These are phyloP conservation scores for Syngnathus typhle DNA, from an alignment of 2,113 vertebrate species.

Conservation along the genomic window DNA sequence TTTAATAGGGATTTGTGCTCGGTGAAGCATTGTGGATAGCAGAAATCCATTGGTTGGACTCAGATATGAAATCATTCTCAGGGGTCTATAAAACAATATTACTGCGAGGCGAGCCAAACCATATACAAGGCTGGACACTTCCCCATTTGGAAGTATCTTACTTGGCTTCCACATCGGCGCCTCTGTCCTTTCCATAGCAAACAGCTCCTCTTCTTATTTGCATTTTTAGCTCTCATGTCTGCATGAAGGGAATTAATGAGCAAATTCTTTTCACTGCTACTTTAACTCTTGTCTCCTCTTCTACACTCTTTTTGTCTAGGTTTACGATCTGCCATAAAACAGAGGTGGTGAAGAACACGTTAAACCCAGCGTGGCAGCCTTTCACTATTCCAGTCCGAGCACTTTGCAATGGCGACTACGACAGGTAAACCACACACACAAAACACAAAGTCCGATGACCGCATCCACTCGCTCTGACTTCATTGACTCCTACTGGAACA, in stretches of 20 bases:
- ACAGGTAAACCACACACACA: slow-evolving; percentile 51
- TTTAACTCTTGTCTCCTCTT: slow-evolving; percentile 6
- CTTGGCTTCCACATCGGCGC: slow-evolving; percentile 10
- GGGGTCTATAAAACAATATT: slow-evolving; percentile 29
- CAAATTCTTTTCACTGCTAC: slow-evolving; percentile 2
- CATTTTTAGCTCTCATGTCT: slow-evolving; percentile 15
- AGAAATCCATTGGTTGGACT: slow-evolving; percentile 25
- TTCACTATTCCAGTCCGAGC: slow-evolving; percentile 65
- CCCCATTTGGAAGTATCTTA: slow-evolving; percentile 23
- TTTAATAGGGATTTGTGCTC: slow-evolving; percentile 27
- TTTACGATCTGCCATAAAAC: slow-evolving; percentile 72
- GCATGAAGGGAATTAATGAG: slow-evolving; percentile 16
- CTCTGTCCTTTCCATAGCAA: slow-evolving; percentile 1
- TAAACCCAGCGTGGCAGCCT: slow-evolving; percentile 68
- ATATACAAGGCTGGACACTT: slow-evolving; percentile 23
- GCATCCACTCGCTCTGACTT: slow-evolving; percentile 8
- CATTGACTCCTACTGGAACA: slow-evolving; percentile 14
- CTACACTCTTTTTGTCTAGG: slow-evolving; percentile 30
- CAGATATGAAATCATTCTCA: slow-evolving; percentile 37
- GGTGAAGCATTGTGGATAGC: slow-evolving; percentile 23
- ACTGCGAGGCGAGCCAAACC: slow-evolving; percentile 23
- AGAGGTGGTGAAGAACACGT: slow-evolving; percentile 69
- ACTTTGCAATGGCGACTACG: slow-evolving; percentile 68
- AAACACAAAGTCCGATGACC: neutral
- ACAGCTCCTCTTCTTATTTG: slow-evolving; percentile 20